phyloP scores from a whole-genome alignment of 2,797 vertebrate genomes.

The Centroberyx gerrardi region DNA sequence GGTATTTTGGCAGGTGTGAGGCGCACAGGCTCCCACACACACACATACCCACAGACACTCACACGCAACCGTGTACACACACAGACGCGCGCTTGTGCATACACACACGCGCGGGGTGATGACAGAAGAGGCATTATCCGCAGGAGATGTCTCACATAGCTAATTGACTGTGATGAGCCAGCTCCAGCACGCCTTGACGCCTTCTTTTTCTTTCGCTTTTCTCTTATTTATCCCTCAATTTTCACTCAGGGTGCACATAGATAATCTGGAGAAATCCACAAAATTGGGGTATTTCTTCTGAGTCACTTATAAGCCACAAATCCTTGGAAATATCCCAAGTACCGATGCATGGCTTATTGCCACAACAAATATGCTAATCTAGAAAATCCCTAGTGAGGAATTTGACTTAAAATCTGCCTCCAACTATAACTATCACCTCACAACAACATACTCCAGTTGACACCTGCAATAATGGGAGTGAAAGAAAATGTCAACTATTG shows the following conservation, averaged over 20 bases:
- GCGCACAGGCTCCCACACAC: conserved; percentile 20
- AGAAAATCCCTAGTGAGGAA: conserved; percentile 49
- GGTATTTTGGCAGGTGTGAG: conserved; percentile 70
- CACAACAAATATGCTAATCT: conserved; percentile 73
- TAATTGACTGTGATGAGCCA: conserved; percentile 77
- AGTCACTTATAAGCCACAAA: conserved; percentile 59
- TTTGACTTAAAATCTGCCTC: conserved; percentile 55
- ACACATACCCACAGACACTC: conserved; percentile 32
- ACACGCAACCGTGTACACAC: conserved; percentile 32
- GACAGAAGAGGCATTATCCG: conserved; percentile 62
- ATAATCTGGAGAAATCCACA: conserved; percentile 67
- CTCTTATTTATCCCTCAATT: conserved; percentile 65
- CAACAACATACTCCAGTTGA: conserved; percentile 45
- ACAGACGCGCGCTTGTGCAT: conserved; percentile 24
- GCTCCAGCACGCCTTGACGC: conserved; percentile 56
- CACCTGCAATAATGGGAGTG: conserved; percentile 36
- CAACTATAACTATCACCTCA: conserved; percentile 38
- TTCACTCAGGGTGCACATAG: conserved; percentile 57
- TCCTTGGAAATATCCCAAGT: conserved; percentile 56
- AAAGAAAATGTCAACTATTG: conserved; percentile 40
- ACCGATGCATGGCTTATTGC: conserved; percentile 54
- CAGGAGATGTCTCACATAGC: conserved; percentile 63
- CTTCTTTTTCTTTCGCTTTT: conserved; percentile 12
- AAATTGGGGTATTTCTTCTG: conserved; percentile 49
- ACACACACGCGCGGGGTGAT: conserved; percentile 53